These are phyloP conservation scores for Colaptes auratus DNA, from an alignment of 2,113 vertebrate genomes.

Conservation along the genomic window DNA sequence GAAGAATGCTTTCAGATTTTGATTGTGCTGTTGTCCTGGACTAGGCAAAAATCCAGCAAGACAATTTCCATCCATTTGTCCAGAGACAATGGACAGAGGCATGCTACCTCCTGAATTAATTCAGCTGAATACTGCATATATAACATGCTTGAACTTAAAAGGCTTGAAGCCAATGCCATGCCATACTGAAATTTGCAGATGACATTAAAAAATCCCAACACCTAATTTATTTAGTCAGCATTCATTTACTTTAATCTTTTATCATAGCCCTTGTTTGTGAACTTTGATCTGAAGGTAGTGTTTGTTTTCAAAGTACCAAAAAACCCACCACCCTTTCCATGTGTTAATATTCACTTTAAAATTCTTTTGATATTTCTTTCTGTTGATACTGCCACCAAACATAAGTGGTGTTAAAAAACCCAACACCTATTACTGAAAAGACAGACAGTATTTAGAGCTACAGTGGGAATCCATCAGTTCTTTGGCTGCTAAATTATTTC, in stretches of 20 bases:
- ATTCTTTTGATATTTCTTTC: conserved; percentile 32
- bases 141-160: not conserved
- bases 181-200: not conserved
- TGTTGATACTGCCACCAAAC: not conserved
- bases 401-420: not conserved
- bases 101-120: not conserved
- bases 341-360: conserved; percentile 34
- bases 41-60: not conserved
- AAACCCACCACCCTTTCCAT: not conserved
- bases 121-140: not conserved
- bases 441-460: conserved; percentile 1
- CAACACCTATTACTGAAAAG: conserved; percentile 7
- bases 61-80: not conserved
- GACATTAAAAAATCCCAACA: conserved; percentile 10
- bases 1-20: not conserved
- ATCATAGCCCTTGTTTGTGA: conserved; percentile 14
- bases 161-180: not conserved
- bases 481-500: conserved; percentile 54
- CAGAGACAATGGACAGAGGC: not conserved
- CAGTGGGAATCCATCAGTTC: conserved; percentile 42
- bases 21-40: not conserved
- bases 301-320: conserved; percentile 52
- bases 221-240: conserved; percentile 43
- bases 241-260: conserved; percentile 56
- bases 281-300: conserved; percentile 40